Evolutionary conservation across 1,140 invertebrate species (phyloP), one percentile per base, ranked within the genome.

Genomic region (Brachionus paranguensis): DNA sequence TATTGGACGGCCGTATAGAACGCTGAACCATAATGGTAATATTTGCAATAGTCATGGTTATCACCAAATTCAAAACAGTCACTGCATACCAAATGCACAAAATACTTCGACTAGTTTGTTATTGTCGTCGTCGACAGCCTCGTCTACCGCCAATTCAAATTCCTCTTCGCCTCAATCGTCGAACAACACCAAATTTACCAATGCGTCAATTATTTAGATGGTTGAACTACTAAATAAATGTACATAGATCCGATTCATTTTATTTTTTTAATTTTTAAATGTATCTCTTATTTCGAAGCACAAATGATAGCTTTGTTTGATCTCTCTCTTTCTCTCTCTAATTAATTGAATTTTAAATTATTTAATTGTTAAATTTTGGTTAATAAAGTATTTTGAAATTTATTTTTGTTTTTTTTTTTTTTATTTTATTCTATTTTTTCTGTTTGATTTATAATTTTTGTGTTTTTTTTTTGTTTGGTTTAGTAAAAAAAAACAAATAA

Each of bases 51-150:
- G 65, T 68, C 65, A 72, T 72, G 33, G 33, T 14, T 72, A 72
- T 72, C 29, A 72, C 41, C 68, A 72, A 45, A 72, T 72, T 41
- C 68, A 72, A 76, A 76, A 76, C 72, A 76, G 72, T 76, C 72
- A 76, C 20, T 70, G 65, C 53, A 41, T 72, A 72, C 37, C 37
- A 45, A 41, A 72, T 72, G 29, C 43, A 47, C 68, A 72, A 72
- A 45, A 72, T 12, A 72, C 68, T 20, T 72, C 68, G 68, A 72
- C 68, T 43, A 72, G 68, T 11, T 72, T 72, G 17, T n/a, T 72
- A 6, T 45, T 72, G 20, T 72, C 68, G 4, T 72, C 68, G 10
- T 76, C 72, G 72, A 43, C 33, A 43, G 33, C 72, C 7, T 76
- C 72, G 45, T 76, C 72, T 27, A 50, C 43, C 20, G 11, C 43